Evolutionary conservation across 2,888 invertebrate genomes (phyloP).

Genomic region (Drosophila mimica): DNA sequence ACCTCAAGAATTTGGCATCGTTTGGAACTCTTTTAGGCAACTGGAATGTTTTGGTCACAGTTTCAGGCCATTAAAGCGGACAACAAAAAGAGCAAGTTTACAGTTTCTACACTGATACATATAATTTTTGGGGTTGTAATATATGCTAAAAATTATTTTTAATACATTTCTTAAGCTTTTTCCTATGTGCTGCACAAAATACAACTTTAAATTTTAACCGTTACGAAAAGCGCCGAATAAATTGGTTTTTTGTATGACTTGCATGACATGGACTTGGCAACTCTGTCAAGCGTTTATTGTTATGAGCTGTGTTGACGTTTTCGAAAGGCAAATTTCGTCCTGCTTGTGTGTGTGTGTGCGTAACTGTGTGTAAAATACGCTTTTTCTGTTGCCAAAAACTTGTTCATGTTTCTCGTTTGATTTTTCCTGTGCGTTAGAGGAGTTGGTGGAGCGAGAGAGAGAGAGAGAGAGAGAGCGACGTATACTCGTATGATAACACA

Average conservation of each 20-base stretch:
- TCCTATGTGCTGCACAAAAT: neutral
- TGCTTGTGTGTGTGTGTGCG: conserved; percentile 2
- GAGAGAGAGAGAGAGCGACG: neutral
- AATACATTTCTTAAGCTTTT: neutral
- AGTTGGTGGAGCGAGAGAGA: neutral
- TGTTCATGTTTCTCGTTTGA: conserved; percentile 40
- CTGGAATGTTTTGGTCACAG: conserved; percentile 29
- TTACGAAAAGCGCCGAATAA: neutral
- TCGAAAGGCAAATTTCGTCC: conserved; percentile 23
- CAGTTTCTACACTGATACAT: neutral
- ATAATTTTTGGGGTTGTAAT: neutral
- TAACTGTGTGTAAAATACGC: conserved; percentile 25
- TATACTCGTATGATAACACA: neutral
- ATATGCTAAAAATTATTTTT: neutral
- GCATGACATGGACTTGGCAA: conserved; percentile 50
- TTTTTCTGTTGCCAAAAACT: conserved; percentile 51
- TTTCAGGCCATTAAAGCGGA: conserved; percentile 5
- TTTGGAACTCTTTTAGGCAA: conserved; percentile 14
- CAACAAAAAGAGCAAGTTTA: conserved; percentile 5
- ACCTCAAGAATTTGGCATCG: conserved; percentile 26
- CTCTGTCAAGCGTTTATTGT: conserved; percentile 33
- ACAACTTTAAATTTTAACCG: neutral
- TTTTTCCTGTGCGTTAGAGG: conserved; percentile 26
- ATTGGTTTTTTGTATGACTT: conserved; percentile 7
- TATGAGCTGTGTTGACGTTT: conserved; percentile 30